phyloP scores from a whole-genome alignment of 2,888 invertebrate species.

The Drosophila paracracens region DNA sequence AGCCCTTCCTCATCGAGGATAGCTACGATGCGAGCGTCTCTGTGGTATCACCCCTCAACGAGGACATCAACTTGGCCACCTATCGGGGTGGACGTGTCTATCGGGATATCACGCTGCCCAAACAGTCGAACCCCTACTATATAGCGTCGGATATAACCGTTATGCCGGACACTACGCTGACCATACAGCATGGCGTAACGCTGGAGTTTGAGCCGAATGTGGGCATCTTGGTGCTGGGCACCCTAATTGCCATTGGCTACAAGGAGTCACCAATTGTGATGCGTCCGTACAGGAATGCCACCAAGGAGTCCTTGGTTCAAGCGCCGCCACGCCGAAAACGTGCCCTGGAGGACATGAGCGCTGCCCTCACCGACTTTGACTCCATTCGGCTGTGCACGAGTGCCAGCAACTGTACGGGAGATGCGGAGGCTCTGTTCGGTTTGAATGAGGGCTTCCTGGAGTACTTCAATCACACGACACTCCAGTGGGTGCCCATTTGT shows the following conservation, averaged over 20 bases:
- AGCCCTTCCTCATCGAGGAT: slow-evolving; percentile 93
- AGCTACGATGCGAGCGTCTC: slow-evolving; percentile 92
- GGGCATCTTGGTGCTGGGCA: slow-evolving; percentile 97
- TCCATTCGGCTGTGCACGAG: slow-evolving; percentile 91
- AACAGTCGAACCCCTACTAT: slow-evolving; percentile 90
- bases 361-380: slow-evolving; percentile 83
- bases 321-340: slow-evolving; percentile 76
- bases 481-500: slow-evolving; percentile 98
- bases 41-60: slow-evolving; percentile 85
- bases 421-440: slow-evolving; percentile 82
- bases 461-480: slow-evolving; percentile 96
- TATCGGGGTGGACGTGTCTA: slow-evolving; percentile 91
- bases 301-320: slow-evolving; percentile 65
- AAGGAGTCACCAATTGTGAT: slow-evolving; percentile 91
- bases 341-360: slow-evolving; percentile 86
- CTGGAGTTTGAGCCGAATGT: slow-evolving; percentile 98
- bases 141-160: slow-evolving; percentile 96
- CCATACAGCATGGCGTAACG: slow-evolving; percentile 94
- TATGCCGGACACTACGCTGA: slow-evolving; percentile 96
- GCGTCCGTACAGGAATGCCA: slow-evolving; percentile 86
- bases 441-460: slow-evolving; percentile 95
- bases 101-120: slow-evolving; percentile 88
- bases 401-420: slow-evolving; percentile 89
- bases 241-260: slow-evolving; percentile 92
- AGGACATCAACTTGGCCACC: slow-evolving; percentile 87